Base-by-base conservation (phyloP, 1,140 invertebrate species). In the Orchesella cincta region DNA sequence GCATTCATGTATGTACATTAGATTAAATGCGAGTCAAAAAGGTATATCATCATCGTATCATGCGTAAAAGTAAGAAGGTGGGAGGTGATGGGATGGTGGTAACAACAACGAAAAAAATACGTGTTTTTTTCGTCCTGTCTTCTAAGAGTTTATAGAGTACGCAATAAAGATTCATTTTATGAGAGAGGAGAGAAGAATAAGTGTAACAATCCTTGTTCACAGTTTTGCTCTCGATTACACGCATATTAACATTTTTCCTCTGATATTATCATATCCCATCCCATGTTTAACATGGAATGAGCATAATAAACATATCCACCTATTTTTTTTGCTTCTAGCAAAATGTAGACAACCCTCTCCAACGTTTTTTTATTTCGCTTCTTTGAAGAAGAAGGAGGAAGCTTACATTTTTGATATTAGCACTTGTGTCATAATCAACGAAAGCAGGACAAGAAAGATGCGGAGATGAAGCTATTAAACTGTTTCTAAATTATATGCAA, bases 221-320 rank as follows among this genome's bases (percentile, higher is more conserved):
- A 67, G 62, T 67, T 67, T 67, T 67, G 28, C 62, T 67, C 62
- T 67, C 62, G 62, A 67, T 67, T 67, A 67, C 62, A 67, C 33
- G 28, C 62, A 67, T 57, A 67, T 29, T 67, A 67, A 16, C 31
- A 67, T 29, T 67, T 67, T 67, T 67, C 3, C 54, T 23, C 23
- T 67, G 39, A 46, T 46, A 20, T 8, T 46, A 46, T 67, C 52
- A 3, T 26, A 12, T 57, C 23, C 39, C 39, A 3, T n/a, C 12
- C 23, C 14, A 57, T 57, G 8, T 14, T 57, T n/a, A 57, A 8
- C 52, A 26, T 57, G 8, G 52, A 8, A 26, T 57, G 14, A 26
- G 14, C 52, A 57, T 18, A 8, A 57, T 57, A 8, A 18, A 57
- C 23, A 12, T 57, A 12, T 57, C 52, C 14, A 57, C 3, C 52